Evolutionary conservation across 2,113 vertebrate species (phyloP), one percentile per base, ranked within the genome.

Genomic region (Pristiophorus japonicus): DNA sequence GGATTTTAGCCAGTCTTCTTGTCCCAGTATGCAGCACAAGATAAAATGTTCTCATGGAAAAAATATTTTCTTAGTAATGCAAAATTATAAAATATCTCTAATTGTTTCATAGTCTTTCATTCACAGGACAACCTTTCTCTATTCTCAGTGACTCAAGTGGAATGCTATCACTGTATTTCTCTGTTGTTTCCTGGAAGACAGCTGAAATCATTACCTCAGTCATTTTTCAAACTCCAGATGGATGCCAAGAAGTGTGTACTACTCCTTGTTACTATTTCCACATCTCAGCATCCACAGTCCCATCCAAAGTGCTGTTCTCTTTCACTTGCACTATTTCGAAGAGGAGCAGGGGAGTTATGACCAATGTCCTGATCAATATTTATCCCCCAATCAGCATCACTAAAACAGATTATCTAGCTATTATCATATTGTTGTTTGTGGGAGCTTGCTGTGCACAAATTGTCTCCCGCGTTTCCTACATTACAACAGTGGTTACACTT

Each of bases 81-180:
- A 65, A 38, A 63, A 92, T 65, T 63, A 30, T 1, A 62, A 90
- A 62, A 51, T 10, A 47, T 87, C 84, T 47, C 81, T 51, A 47
- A 27, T 51, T 88, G 20, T 91, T n/a, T 8, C 30, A 20, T 20
- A 3, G 55, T 10, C 59, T 91, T 34, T 91, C 59, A 91, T 91
- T 92, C 59, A 65, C 59, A 91, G 12, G 30, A 18, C n/a, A 51
- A 88, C 47, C 10, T 90, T 90, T 63, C 18, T 20, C 59, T 65
- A 11, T 65, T 62, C 59, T 45, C n/a, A 38, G 2, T 63, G 88
- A 81, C 88, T 45, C 34, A 59, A 38, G 20, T 22, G 88, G 59
- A 92, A 92, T 92, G 34, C n/a, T 92, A 38, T 63, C 59, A 92
- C 63, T 65, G 59, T 63, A n/a, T 92, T 92, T 62, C n/a, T 59